These are phyloP conservation scores for Saturnia pavonia DNA, from an alignment of 2,888 invertebrate genomes.

Conservation along the genomic window DNA sequence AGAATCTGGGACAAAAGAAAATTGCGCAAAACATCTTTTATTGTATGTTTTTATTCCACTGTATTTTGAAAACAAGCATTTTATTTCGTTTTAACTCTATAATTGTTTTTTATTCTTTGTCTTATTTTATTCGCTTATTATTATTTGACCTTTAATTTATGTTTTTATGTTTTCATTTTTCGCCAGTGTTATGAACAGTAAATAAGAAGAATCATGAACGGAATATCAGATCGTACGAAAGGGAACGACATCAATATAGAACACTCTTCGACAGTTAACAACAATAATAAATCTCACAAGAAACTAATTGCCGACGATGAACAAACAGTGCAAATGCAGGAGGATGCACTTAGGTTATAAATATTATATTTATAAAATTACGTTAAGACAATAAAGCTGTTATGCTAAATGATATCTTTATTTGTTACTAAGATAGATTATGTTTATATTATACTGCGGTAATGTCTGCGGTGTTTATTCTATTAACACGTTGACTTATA, in stretches of 20 bases:
- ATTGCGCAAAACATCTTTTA: not conserved
- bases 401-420: not conserved
- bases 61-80: not conserved
- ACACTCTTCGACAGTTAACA: conserved; percentile 4
- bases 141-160: not conserved
- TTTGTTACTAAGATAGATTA: too few relatives aligned
- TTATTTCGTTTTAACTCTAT: not conserved
- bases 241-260: conserved; percentile 8
- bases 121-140: not conserved
- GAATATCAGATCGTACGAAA: conserved; percentile 3
- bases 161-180: conserved; percentile 5
- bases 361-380: conserved; percentile 3
- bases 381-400: not conserved
- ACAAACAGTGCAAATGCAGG: conserved; percentile 36
- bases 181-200: conserved; percentile 15
- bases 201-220: conserved; percentile 17
- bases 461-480: too few relatives aligned
- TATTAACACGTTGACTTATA: too few relatives aligned
- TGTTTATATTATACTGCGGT: too few relatives aligned
- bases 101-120: not conserved
- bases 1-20: not conserved
- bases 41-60: not conserved
- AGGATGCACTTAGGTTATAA: conserved; percentile 57
- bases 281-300: conserved; percentile 45
- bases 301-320: conserved; percentile 51